Base-by-base conservation (phyloP, 2,113 vertebrate genomes). In the Phrynocephalus versicolor region DNA sequence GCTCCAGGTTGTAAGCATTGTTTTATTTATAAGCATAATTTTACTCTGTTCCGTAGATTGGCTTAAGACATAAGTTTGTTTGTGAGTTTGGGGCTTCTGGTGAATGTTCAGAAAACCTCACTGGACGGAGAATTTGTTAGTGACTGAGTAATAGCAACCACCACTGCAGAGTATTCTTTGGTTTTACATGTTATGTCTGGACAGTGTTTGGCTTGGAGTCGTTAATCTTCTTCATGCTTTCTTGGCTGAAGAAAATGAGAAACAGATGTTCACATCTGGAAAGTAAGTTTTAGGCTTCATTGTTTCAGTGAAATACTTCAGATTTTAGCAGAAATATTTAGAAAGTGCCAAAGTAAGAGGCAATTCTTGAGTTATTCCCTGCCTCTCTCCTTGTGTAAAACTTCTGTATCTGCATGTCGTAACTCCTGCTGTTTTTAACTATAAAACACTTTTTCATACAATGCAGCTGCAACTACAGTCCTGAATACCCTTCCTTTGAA, bases 211-310 rank as follows among this genome's bases (percentile, higher is more conserved):
- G 23, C 88, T 90, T 39, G 91, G 92, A 95, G 82, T 88, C 1
- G 21, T 95, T 94, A 82, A 91, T 94, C 91, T 94, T 94, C 86
- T 86, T 90, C 82, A 67, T 84, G 82, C 92, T 95, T 95, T 93
- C 80, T 91, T 90, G 92, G 90, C 79, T 27, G 72, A 0, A 55
- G 89, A 81, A 95, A 95, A 94, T 90, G 85, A 94, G 89, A 95
- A 82, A 85, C 93, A 95, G 91, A 94, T 96, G 93, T 94, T 95
- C 87, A 92, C 92, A 95, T 95, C 94, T 95, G 92, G 91, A 95
- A 89, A 84, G 85, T 91, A 92, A 90, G 89, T 91, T 92, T 82
- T 60, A 2, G 69, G 86, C 82, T 71, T 88, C 2, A 4, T 81
- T 37, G 14, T 88, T 95, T 88, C 1, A 1, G 88, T 94, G 2